Base-by-base conservation (phyloP, 2,113 vertebrate species). In the Poeciliopsis prolifica region DNA sequence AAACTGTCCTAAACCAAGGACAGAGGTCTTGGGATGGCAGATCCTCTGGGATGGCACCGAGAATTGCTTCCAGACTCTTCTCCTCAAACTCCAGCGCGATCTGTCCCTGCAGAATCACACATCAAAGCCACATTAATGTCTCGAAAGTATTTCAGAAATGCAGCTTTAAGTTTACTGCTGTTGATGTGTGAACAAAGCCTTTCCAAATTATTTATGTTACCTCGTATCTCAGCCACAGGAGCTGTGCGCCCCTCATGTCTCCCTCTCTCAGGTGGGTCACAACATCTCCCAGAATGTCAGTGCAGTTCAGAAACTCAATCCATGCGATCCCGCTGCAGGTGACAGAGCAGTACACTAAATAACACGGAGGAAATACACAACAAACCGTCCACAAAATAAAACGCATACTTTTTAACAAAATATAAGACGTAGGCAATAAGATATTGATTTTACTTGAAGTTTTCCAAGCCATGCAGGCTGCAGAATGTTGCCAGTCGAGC, bases 211-310 rank as follows among this genome's bases (percentile, higher is more conserved):
- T 62, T 35, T 13, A 24, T 63, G 17, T 93, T 91, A 99, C 98
- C 96, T 96, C 96, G 40, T 96, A 95, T 85, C 97, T 93, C n/a
- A 99, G 95, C 98, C 98, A 99, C 77, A 99, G 94, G 84, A 96
- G 96, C 33, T 98, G 97, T 0, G 97, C 97, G 74, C 95, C 95
- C 67, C 89, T 87, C 31, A 98, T 83, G 81, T 97, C 95, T 75
- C 95, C 95, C 62, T 95, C 95, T 81, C 94, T 92, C 14, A 99
- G 88, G 75, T 96, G 95, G 33, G 71, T 78, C 33, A 96, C 84
- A 64, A 98, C 89, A 5, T 95, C 94, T 82, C 89, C 94, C 31
- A 98, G 91, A 74, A 93, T 74, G 68, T 99, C 95, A 40, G 93
- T 91, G 0, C 92, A 94, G 80, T 97, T 97, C 79, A 99, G 91